Base-by-base conservation (phyloP, 92 coral and sea anemone species). In the Blastomussa wellsi region DNA sequence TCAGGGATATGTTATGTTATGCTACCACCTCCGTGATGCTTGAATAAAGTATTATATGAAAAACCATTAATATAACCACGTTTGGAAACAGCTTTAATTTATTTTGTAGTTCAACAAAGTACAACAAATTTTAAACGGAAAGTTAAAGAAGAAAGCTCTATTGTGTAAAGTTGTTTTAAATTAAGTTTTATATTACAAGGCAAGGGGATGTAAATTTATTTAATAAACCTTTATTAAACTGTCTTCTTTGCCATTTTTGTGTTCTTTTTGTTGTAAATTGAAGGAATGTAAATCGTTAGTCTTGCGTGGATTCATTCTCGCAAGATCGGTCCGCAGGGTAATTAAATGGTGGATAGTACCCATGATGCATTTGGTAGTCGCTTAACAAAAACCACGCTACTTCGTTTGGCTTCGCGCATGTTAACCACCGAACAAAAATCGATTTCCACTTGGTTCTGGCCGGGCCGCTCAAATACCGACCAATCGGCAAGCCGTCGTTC, bases 401-500 rank as follows among this genome's bases (percentile, higher is more conserved):
- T 60, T 94, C 95, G 44, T 90, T 92, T 13, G 98, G 98, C 81
- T 85, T 87, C 35, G 86, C 78, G 74, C 95, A 90, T 0, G 98
- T 85, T 77, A 94, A 70, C 98, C 98, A 94, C 3, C 98, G 92
- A n/a, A 94, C 94, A 77, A 76, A 90, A 38, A 94, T 90, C 35
- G 92, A 83, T n/a, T 82, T 89, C 98, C 98, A 94, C 73, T 83
- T 84, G 33, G 78, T 68, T 80, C 85, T 89, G n/a, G 98, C 98
- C 17, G 95, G 95, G 37, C 98, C 98, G 72, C 89, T 88, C 67
- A 94, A 80, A 77, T 93, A 94, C 59, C 77, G 86, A 8, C 98
- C 98, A 53, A 94, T 92, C 20, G 98, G 82, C 68, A 94, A 77
- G 1, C 98, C 98, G n/a, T 94, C 98, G 70, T 92, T 92, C 36